Base-by-base conservation (phyloP, 2,797 vertebrate genomes). In the Hapalemur alaotrensis region DNA sequence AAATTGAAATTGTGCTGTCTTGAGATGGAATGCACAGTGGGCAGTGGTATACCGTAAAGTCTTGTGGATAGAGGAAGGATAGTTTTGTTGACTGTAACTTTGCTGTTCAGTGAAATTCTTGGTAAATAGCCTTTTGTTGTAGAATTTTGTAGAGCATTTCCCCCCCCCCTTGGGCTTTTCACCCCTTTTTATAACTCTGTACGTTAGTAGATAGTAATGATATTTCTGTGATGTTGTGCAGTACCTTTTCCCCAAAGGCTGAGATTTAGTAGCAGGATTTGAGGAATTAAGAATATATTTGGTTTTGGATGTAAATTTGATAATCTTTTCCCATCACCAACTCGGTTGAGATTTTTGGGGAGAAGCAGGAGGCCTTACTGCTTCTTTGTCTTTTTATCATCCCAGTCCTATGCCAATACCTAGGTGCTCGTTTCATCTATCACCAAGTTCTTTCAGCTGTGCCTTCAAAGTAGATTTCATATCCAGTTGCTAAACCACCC, bases 311-410 rank as follows among this genome's bases (percentile, higher is more conserved):
- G 32, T 91, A 76, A 85, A 43, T 83, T 93, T 92, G 25, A 35
- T 70, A 17, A 63, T 65, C 54, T 90, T 81, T 72, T 38, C 3
- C 0, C n/a, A 41, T 73, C 12, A 46, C 30, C 15, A 50, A 1
- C 7, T 32, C 23, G 46, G 30, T 59, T 92, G n/a, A 54, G 69
- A 25, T 76, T 92, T 92, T 70, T 69, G 72, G 59, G 59, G 57
- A 95, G 28, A 92, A 54, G 20, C 73, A 80, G 48, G 35, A 38
- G 32, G 2, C 2, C 38, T 30, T 90, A 23, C 57, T 72, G 46
- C 43, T 76, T 63, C 48, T 80, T 79, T 48, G 4, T 95, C 23
- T 89, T 97, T 91, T 91, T 92, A 59, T 92, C n/a, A 88, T 3
- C 4, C 15, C 3, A 61, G 13, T 75, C 28, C 63, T 18, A n/a